Base-by-base conservation (phyloP, 2,888 invertebrate genomes). In the Scelioninae gen. 2 region DNA sequence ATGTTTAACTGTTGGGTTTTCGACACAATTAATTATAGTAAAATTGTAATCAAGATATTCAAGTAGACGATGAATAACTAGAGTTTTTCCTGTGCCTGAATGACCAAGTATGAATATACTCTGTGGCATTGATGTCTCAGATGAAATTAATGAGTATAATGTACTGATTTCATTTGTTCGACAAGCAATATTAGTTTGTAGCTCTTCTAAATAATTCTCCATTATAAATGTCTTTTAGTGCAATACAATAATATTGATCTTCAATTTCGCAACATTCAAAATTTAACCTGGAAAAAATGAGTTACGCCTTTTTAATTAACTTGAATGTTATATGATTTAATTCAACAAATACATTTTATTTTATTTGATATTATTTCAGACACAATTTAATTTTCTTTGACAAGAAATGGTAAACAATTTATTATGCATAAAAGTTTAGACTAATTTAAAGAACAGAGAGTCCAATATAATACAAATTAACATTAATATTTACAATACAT, bases 51-150 rank as follows among this genome's bases (percentile, higher is more conserved):
- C 83, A 39, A 91, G 86, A 79, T 87, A 85, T 35, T 87, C 82
- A 2, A 96, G 84, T 9, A 94, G 86, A 7, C 89, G 87, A 57
- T 88, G 88, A 2, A 93, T 84, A 65, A 95, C 89, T 13, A 91
- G 85, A n/a, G 92, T 91, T 88, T 96, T 96, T 22, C 96, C 96
- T 16, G 93, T 93, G 7, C 93, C 92, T 77, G 94, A 91, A 83
- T 92, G 92, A n/a, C 96, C 96, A 84, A 92, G 92, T 58, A 95
- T 80, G 87, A 93, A 95, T 79, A 96, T 86, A 76, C 91, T 90
- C 77, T 90, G 88, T 15, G 92, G 92, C 81, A 92, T 87, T 15
- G 90, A 88, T 82, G 92, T 92, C 75, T 90, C 88, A 52, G 84
- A 81, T 74, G 88, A 87, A 13, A 90, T 84, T 57, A 89, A 84